phyloP scores from a whole-genome alignment of 2,797 vertebrate species.

The Sternotherus odoratus region DNA sequence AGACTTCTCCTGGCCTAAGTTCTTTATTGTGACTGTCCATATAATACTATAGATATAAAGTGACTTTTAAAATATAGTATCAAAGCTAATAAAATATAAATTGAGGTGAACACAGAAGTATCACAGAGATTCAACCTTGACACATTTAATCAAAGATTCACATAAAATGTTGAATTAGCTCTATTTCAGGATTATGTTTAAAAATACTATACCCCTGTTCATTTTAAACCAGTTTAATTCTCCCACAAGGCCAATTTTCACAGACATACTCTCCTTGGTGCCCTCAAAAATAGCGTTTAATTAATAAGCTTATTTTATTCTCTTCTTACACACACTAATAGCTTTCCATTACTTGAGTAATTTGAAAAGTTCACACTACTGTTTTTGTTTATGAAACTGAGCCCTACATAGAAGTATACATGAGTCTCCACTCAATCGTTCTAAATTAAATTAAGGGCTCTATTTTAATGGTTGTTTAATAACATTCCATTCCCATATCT shows the following conservation, averaged over 20 bases:
- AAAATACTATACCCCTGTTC: not conserved
- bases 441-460: not conserved
- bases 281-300: not conserved
- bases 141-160: not conserved
- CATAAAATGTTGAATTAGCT: not conserved
- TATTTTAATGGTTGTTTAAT: not conserved
- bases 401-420: not conserved
- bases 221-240: not conserved
- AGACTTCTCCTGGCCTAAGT: not conserved
- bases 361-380: not conserved
- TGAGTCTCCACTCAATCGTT: not conserved
- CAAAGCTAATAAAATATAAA: not conserved
- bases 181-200: not conserved
- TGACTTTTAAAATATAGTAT: not conserved
- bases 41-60: not conserved
- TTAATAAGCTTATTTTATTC: not conserved
- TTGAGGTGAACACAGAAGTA: not conserved
- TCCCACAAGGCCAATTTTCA: not conserved
- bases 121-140: not conserved
- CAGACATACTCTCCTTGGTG: not conserved
- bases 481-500: not conserved
- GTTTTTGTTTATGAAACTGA: not conserved
- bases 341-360: not conserved
- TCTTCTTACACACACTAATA: not conserved
- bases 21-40: not conserved